A percentile compares a stretch with the other conserved stretches of the same genome.
Evolutionary conservation across 2,888 invertebrate genomes (phyloP).

Genomic region (Dicycla oo): DNA sequence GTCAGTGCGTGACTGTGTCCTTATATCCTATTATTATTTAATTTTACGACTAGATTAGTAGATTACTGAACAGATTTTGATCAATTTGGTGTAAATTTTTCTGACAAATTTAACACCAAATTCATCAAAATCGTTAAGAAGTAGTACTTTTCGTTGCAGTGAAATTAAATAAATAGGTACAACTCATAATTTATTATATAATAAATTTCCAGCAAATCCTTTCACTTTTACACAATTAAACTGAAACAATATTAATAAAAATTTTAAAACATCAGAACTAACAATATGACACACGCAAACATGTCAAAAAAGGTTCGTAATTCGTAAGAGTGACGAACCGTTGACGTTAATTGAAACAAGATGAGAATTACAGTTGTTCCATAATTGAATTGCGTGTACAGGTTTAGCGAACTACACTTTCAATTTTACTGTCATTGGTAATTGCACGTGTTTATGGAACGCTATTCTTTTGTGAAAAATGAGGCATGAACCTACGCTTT

Average conservation of each 20-base stretch:
- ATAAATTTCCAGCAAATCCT: background rate
- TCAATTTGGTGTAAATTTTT: background rate
- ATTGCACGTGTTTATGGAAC: conserved; percentile 5
- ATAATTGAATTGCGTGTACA: conserved; percentile 46
- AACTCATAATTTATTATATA: background rate
- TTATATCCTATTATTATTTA: background rate
- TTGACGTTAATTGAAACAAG: conserved; percentile 48
- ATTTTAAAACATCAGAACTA: conserved; percentile 41
- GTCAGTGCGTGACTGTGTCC: background rate
- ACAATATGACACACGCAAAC: conserved; percentile 29
- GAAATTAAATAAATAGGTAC: background rate
- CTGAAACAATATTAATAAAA: conserved; percentile 29
- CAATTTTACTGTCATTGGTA: conserved; percentile 26
- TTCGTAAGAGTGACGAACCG: conserved; percentile 27
- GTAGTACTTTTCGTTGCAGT: background rate
- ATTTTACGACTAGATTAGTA: too few relatives aligned
- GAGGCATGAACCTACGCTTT: too few relatives aligned
- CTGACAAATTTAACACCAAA: too few relatives aligned
- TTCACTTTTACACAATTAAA: conserved; percentile 24
- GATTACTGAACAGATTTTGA: background rate
- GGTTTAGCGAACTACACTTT: conserved; percentile 53
- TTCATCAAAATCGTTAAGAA: background rate
- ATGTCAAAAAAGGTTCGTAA: conserved; percentile 27
- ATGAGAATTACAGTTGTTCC: conserved; percentile 26
- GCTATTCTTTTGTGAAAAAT: background rate